Conservation (phyloP, 2,888 invertebrate species). For the Ischnus inquisitorius region DNA sequence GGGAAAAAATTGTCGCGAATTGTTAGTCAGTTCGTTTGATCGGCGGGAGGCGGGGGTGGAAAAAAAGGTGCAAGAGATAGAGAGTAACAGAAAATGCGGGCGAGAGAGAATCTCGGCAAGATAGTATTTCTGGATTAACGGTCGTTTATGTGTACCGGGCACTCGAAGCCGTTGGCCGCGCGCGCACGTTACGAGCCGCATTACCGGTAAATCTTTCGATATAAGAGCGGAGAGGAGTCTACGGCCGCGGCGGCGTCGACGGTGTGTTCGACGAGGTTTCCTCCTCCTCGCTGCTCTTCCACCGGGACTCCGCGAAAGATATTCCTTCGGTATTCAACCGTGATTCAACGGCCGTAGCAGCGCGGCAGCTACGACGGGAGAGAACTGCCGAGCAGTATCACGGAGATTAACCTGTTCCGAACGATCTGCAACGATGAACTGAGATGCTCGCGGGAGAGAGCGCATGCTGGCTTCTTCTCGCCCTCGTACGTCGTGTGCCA, state of each 20-base stretch:
- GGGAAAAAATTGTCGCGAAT: background rate
- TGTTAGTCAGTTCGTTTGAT: background rate
- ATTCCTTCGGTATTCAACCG: constrained; percentile 57
- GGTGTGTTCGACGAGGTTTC: constrained; percentile 9
- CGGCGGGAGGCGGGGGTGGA: background rate
- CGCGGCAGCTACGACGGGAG: background rate
- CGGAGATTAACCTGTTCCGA: constrained; percentile 80
- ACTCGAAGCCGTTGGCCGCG: constrained; percentile 72
- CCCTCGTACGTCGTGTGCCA: constrained; percentile 48
- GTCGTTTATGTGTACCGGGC: constrained; percentile 77
- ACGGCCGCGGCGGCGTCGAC: constrained; percentile 25
- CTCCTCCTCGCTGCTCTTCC: constrained; percentile 20
- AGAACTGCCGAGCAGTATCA: constrained; percentile 67
- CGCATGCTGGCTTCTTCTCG: constrained; percentile 22
- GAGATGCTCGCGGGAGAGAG: background rate
- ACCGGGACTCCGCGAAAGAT: constrained; percentile 35
- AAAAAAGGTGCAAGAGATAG: background rate
- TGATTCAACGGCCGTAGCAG: constrained; percentile 50
- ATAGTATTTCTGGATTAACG: constrained; percentile 82
- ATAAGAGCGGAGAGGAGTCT: constrained; percentile 76
- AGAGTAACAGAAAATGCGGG: constrained; percentile 49
- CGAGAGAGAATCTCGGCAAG: constrained; percentile 69
- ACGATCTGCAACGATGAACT: constrained; percentile 51
- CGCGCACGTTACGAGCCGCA: constrained; percentile 78
- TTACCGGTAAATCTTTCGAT: constrained; percentile 81